A percentile compares a stretch with the other conserved stretches of the same genome.
These are phyloP conservation scores for Nemapogon koenigi DNA, from an alignment of 2,888 invertebrate species.

Conservation along the genomic window DNA sequence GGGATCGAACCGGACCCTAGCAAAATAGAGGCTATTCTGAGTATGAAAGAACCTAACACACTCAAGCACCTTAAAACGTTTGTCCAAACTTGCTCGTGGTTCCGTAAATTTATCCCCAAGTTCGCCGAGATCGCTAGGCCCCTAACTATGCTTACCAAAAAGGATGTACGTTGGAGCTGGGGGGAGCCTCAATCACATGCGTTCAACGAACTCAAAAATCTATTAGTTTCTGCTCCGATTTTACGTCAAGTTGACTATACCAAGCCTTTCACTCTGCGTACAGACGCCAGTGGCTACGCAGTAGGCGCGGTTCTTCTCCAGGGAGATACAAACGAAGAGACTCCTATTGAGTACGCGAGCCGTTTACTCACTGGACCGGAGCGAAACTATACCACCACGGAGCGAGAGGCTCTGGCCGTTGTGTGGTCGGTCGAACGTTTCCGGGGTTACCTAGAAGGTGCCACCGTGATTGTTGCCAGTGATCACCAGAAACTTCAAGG, in stretches of 20 bases:
- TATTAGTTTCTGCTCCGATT: slow-evolving; percentile 15
- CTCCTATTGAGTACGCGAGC: slow-evolving; percentile 20
- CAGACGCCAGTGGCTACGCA: slow-evolving; percentile 18
- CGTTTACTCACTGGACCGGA: slow-evolving; percentile 21
- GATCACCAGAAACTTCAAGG: not conserved
- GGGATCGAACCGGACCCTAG: slow-evolving; percentile 22
- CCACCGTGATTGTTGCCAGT: slow-evolving; percentile 4
- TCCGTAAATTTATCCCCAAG: too few species aligned
- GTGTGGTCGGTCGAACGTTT: slow-evolving; percentile 18
- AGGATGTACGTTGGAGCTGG: too few species aligned
- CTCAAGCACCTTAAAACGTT: too few species aligned
- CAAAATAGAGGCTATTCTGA: too few species aligned
- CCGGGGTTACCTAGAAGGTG: slow-evolving; percentile 14
- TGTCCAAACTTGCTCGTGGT: too few species aligned
- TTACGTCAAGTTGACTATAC: slow-evolving; percentile 14
- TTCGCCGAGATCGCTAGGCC: too few species aligned
- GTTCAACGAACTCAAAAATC: slow-evolving; percentile 15
- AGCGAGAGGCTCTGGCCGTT: slow-evolving; percentile 27
- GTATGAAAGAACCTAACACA: too few species aligned
- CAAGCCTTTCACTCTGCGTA: slow-evolving; percentile 15
- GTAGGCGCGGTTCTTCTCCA: slow-evolving; percentile 12
- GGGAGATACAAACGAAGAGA: slow-evolving; percentile 14
- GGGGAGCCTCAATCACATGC: slow-evolving; percentile 15
- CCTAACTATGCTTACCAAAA: too few species aligned
- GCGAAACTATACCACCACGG: slow-evolving; percentile 26